phyloP scores from a whole-genome alignment of 2,797 vertebrate species.

The Danio albolineatus region DNA sequence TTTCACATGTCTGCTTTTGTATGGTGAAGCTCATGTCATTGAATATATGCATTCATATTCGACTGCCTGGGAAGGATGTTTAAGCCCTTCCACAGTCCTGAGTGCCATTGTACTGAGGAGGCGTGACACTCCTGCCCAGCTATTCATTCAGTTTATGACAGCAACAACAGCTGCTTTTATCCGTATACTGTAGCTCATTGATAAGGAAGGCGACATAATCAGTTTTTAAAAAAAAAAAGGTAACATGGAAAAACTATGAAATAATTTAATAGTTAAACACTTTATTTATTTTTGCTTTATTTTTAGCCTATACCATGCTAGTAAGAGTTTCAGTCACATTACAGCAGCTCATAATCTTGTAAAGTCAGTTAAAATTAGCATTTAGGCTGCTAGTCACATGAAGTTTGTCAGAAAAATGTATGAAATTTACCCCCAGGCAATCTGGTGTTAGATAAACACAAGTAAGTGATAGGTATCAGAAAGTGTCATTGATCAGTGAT shows the following conservation, averaged over 20 bases:
- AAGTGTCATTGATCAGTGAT: too few relatives aligned
- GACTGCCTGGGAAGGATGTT: conserved; percentile 35
- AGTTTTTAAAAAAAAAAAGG: not conserved
- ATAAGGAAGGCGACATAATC: not conserved
- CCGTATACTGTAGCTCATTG: not conserved
- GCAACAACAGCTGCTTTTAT: not conserved
- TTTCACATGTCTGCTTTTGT: conserved; percentile 53
- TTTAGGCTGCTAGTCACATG: too few relatives aligned
- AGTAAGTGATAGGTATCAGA: too few relatives aligned
- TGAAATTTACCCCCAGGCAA: too few relatives aligned
- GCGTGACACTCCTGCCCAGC: conserved; percentile 47
- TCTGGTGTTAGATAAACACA: too few relatives aligned
- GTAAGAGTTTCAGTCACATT: too few relatives aligned
- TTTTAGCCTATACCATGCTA: too few relatives aligned
- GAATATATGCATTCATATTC: conserved; percentile 53
- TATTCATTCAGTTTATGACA: conserved; percentile 1
- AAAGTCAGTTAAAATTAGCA: too few relatives aligned
- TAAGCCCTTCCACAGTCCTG: conserved; percentile 37
- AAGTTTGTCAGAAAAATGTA: too few relatives aligned
- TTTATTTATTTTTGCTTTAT: too few relatives aligned
- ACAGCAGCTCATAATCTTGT: too few relatives aligned
- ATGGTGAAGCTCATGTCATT: conserved; percentile 51
- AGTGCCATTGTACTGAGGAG: conserved; percentile 30
- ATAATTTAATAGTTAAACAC: too few relatives aligned
- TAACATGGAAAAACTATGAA: not conserved